Evolutionary conservation across 92 coral and sea anemone genomes (phyloP), one percentile per base, ranked within the genome.

Genomic region (Blastomussa wellsi): DNA sequence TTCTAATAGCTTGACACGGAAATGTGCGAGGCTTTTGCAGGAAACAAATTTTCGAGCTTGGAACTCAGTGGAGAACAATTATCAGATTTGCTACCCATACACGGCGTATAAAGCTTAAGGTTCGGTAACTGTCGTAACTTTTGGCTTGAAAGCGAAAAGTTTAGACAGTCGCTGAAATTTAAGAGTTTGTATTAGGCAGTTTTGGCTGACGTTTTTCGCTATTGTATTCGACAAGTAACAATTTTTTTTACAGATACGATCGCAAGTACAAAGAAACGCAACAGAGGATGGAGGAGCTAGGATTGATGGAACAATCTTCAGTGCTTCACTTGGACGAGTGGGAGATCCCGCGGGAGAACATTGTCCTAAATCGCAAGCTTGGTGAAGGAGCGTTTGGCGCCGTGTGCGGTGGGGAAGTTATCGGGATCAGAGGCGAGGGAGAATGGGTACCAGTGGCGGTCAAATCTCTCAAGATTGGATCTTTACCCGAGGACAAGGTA

Each of bases 381-480:
- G 98, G 98, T 11, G 95, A 94, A 87, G 95, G 98, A 13, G 98
- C 98, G 55, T 94, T 94, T 90, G 98, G 98, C 47, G 93, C 98
- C 5, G 98, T 94, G 71, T 94, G 89, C 52, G 98, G 98, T 35
- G 98, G 98, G 15, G 98, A 94, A 67, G 95, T 90, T 17, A 88
- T 89, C 73, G 95, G 93, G 19, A 42, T 85, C 49, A 82, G 86
- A 68, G 91, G 77, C 36, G 79, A 78, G 52, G 90, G 84, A 33
- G 93, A 90, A n/a, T 94, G 98, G 98, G 76, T 94, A 84, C 98
- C 98, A 70, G 98, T 94, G 29, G 98, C 98, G 24, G 98, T 94
- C 0, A 94, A 94, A 88, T 92, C 98, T 29, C 89, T 94, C 24
- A 94, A 94, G 76, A 77, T 92, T 75, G 93, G 95, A 19, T 94